Percentiles rank a stretch among this genome's conserved stretches.
Conservation (phyloP, 64 coral and sea anemone genomes). For the Pocillopora damicornis region DNA sequence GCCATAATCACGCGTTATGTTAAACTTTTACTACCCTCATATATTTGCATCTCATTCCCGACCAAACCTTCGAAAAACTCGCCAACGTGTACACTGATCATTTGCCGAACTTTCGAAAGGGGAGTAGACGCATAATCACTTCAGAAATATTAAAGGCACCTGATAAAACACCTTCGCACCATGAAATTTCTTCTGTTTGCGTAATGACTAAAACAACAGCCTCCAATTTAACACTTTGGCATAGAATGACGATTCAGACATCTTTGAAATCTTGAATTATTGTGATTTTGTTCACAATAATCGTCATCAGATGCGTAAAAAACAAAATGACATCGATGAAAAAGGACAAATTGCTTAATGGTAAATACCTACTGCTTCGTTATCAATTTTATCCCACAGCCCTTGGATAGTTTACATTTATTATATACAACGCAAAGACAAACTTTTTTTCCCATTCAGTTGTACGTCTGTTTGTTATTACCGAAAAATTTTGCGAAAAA, state of each 20-base stretch:
- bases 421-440: too few relatives aligned
- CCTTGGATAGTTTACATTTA: neutral
- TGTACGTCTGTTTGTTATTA: neutral
- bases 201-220: neutral
- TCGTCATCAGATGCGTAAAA: too few relatives aligned
- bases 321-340: too few relatives aligned
- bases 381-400: neutral
- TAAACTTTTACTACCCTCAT: too few relatives aligned
- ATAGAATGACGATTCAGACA: neutral
- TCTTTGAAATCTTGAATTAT: neutral
- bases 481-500: neutral
- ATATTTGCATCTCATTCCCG: too few relatives aligned
- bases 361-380: neutral
- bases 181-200: neutral
- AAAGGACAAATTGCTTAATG: too few relatives aligned
- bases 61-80: too few relatives aligned
- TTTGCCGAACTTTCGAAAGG: neutral
- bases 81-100: too few relatives aligned
- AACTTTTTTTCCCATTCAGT: too few relatives aligned
- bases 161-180: neutral
- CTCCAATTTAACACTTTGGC: neutral
- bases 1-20: too few relatives aligned
- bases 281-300: too few relatives aligned
- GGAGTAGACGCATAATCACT: neutral
- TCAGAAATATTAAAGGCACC: neutral